Conservation (phyloP, 1,140 invertebrate species). For the Triops cancriformis region DNA sequence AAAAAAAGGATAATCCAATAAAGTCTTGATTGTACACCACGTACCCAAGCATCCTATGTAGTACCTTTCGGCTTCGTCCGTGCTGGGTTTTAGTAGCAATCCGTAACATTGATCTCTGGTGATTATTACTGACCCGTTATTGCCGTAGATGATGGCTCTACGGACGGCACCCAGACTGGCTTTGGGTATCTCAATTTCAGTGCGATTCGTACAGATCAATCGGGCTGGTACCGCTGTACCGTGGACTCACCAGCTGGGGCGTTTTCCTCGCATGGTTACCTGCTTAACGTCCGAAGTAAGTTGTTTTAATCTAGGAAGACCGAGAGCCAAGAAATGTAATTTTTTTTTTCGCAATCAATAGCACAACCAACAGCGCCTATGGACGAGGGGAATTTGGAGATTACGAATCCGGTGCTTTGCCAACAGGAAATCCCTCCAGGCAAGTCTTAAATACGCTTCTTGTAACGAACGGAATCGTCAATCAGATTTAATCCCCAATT, state of each 20-base stretch:
- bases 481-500: not conserved
- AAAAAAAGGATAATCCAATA: not conserved
- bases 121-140: not conserved
- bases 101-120: not conserved
- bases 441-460: not conserved
- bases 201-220: not conserved
- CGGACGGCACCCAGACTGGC: not conserved
- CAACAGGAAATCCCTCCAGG: conserved; percentile 4
- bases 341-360: not conserved
- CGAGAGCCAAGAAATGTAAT: not conserved
- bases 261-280: conserved; percentile 5
- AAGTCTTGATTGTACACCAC: not conserved
- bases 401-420: conserved; percentile 4
- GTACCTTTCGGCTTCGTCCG: not conserved
- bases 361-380: not conserved
- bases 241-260: not conserved
- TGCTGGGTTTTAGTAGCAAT: not conserved
- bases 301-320: not conserved
- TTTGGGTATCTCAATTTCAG: conserved; percentile 6
- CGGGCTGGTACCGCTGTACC: not conserved
- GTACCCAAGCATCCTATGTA: no score
- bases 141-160: not conserved
- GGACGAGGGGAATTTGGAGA: not conserved
- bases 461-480: not conserved
- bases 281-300: not conserved